Evolutionary conservation across 1,140 invertebrate species (phyloP), one percentile per base, ranked within the genome.

Genomic region (Scaptomyza graminum): DNA sequence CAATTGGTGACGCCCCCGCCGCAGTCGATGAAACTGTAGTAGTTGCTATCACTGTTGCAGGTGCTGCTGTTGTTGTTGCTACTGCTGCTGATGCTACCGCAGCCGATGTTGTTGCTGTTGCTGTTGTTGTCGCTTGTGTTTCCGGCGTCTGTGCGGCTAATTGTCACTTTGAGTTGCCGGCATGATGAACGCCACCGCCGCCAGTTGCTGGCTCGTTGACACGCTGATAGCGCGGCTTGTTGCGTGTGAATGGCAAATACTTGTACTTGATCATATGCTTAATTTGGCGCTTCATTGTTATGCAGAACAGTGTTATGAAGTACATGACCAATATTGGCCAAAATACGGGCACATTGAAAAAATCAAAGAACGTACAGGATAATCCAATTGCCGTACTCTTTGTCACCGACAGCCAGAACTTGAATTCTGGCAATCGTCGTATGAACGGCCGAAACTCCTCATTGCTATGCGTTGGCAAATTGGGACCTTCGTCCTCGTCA

Each of bases 291-390:
- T 99, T 99, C 99, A 99, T 99, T 51, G 99, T 99, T 81, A 99
- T 97, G 92, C 97, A 97, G 92, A 99, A 98, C 70, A 99, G 93
- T 41, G 98, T 98, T 90, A 99, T 97, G 93, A 99, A 99, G 93
- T 99, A 99, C 96, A 99, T 98, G 64, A 99, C 97, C 89, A 99
- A 94, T 77, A 99, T 99, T 49, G 99, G 99, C 99, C 99, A 99
- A 92, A 99, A 99, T 79, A 99, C 99, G 90, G 99, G 99, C 91
- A 99, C 96, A 94, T 99, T 99, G 92, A 99, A 98, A 76, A 96
- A 96, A 90, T 99, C 98, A 92, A 99, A 99, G 92, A 99, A 97
- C 55, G 99, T 99, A 92, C 97, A 99, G 73, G 96, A 93, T 82
- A 98, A 94, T 28, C 96, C 97, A 77, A 99, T 94, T 1, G 97